Conservation (phyloP, 2,113 vertebrate species). For the Zosterops borbonicus region DNA sequence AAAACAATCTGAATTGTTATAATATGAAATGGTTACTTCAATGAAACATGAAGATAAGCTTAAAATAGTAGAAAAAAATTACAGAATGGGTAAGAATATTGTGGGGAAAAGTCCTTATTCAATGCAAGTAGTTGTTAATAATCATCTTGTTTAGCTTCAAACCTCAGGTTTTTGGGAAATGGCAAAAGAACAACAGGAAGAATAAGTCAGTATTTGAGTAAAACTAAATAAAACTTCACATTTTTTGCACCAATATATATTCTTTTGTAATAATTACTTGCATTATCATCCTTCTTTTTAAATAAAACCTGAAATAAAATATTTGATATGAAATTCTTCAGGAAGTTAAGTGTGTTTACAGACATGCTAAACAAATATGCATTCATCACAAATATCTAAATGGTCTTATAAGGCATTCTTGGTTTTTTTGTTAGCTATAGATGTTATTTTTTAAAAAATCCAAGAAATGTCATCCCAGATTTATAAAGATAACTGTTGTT, state of each 20-base stretch:
- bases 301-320: not conserved
- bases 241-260: not conserved
- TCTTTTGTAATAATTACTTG: not conserved
- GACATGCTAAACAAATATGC: not conserved
- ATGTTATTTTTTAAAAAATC: not conserved
- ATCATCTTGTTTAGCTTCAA: not conserved
- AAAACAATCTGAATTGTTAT: not conserved
- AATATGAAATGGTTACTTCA: not conserved
- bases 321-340: not conserved
- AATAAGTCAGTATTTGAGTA: not conserved
- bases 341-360: not conserved
- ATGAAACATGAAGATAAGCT: not conserved
- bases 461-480: not conserved
- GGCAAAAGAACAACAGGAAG: not conserved
- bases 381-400: not conserved
- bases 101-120: not conserved
- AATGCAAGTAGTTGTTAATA: not conserved
- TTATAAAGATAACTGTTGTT: not conserved
- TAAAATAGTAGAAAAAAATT: not conserved
- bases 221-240: not conserved
- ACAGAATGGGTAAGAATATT: not conserved
- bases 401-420: not conserved
- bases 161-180: not conserved
- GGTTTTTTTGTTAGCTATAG: not conserved
- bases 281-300: not conserved